Evolutionary conservation across 1,140 invertebrate species (phyloP), one percentile per base, ranked within the genome.

Genomic region (Calephelis nemesis): DNA sequence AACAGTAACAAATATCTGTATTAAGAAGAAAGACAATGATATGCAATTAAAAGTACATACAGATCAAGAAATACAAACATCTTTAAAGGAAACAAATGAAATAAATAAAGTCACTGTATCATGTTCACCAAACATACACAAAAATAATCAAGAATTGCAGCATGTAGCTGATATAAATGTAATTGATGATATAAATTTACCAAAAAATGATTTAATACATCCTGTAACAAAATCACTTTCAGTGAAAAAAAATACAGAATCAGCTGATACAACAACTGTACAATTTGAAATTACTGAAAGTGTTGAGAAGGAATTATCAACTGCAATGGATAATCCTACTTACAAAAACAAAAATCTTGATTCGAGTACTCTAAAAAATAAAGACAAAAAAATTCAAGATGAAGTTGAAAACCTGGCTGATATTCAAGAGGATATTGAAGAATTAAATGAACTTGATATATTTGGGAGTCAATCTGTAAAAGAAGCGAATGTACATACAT

Each of bases 271-370:
- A 64, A 73, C 68, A 58, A 82, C 84, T n/a, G 80, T 69, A 47
- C 76, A 84, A 12, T 76, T 79, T 76, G 83, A 87, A 75, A 88
- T 85, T 10, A 85, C 85, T 67, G 80, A 82, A 65, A 91, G 84
- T 80, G 76, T 87, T 47, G 88, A 88, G 71, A 86, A 78, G 77
- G 87, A 86, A 75, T 67, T 88, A 15, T 81, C 76, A 40, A 77
- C 81, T 45, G 69, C 79, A n/a, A 84, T 85, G 76, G 79, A 81
- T 63, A 82, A 72, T 68, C 64, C 67, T 63, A 65, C 54, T 65
- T 45, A 63, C 62, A 64, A 75, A 74, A 13, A 64, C 47, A 79
- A 69, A 70, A 50, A 63, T 30, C 58, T 12, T 30, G 50, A 67
- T 67, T 68, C 74, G 13, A n/a, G 49, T 15, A 65, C 49, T 39